phyloP scores from a whole-genome alignment of 1,140 invertebrate species.

The Olivierus martensii region DNA sequence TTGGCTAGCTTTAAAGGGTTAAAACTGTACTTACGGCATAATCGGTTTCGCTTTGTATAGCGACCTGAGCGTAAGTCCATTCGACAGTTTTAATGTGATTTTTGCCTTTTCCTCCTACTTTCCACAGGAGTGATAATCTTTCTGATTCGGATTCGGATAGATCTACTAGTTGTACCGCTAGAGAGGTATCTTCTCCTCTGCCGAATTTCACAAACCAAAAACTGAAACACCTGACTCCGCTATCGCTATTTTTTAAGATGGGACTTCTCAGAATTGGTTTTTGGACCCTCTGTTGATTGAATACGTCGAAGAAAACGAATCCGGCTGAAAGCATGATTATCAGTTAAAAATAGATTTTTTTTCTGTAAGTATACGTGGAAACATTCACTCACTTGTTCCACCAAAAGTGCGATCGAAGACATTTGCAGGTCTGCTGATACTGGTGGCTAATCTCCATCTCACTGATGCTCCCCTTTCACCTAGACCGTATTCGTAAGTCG shows the following conservation, averaged over 20 bases:
- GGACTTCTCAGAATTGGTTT: slow-evolving; percentile 24
- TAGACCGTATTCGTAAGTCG: slow-evolving; percentile 7
- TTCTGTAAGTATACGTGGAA: slow-evolving; percentile 30
- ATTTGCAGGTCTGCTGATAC: slow-evolving; percentile 44
- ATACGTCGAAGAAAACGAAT: slow-evolving; percentile 53
- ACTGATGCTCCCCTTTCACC: slow-evolving; percentile 11
- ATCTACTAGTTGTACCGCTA: slow-evolving; percentile 16
- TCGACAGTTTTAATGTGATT: slow-evolving; percentile 25
- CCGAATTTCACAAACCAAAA: slow-evolving; percentile 40
- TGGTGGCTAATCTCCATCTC: slow-evolving; percentile 44
- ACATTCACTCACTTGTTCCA: slow-evolving; percentile 11
- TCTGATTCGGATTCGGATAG: background rate
- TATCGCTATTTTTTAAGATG: slow-evolving; percentile 20
- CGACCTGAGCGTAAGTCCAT: slow-evolving; percentile 46
- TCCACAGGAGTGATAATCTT: background rate
- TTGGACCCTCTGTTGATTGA: slow-evolving; percentile 36
- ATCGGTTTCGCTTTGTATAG: slow-evolving; percentile 32
- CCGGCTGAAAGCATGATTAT: slow-evolving; percentile 29
- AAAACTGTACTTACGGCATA: slow-evolving; percentile 7
- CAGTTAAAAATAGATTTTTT: background rate
- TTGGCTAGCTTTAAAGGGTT: too few species aligned
- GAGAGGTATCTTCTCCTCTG: slow-evolving; percentile 19
- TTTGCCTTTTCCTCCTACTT: slow-evolving; percentile 28
- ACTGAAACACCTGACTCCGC: slow-evolving; percentile 35
- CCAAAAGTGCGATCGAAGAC: slow-evolving; percentile 50